Conservation (phyloP, 2,113 vertebrate species). For the Setophaga coronata region DNA sequence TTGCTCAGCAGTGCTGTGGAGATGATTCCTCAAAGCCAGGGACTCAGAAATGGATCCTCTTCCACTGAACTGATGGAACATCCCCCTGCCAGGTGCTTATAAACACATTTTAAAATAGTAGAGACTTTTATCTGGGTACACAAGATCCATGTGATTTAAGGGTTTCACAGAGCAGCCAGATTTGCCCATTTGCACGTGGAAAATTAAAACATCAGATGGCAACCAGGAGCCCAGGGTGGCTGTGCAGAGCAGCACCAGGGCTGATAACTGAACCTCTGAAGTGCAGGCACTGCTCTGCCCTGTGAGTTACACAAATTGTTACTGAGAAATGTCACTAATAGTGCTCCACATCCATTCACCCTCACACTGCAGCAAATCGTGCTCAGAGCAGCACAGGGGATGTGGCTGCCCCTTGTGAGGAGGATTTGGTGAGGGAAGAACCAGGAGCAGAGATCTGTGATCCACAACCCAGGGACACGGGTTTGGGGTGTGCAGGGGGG, state of each 20-base stretch:
- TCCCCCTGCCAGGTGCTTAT: background rate
- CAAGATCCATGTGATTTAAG: background rate
- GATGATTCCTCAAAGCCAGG: background rate
- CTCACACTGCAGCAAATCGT: background rate
- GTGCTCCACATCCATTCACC: background rate
- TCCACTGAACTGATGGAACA: background rate
- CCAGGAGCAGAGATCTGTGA: background rate
- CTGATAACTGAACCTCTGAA: background rate
- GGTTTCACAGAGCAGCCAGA: background rate
- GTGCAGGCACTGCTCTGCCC: background rate
- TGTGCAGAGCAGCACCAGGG: background rate
- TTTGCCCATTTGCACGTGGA: background rate
- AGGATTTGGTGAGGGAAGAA: background rate
- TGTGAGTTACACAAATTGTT: background rate
- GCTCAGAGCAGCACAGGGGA: background rate
- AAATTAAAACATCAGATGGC: background rate
- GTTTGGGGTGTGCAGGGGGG: background rate
- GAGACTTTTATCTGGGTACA: background rate
- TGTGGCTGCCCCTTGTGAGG: background rate
- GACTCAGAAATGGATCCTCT: background rate
- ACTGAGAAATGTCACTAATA: background rate
- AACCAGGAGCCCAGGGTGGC: background rate
- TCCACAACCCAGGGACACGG: background rate
- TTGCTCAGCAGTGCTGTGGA: background rate
- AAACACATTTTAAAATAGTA: background rate